These are phyloP conservation scores for Brachyalestes nurse DNA, from an alignment of 2,797 vertebrate species.

Conservation along the genomic window DNA sequence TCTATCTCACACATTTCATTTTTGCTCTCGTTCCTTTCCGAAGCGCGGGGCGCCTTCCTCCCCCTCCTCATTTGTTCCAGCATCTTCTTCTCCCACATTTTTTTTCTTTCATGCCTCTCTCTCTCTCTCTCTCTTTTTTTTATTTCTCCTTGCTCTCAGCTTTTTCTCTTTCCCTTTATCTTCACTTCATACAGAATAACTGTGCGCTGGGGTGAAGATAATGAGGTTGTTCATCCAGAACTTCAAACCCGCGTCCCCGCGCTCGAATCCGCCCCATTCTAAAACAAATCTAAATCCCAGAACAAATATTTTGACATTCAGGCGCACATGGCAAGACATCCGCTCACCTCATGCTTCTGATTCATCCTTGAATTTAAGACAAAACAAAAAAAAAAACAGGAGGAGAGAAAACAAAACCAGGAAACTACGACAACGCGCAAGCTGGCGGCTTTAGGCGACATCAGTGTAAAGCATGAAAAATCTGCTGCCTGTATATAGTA, in stretches of 20 bases:
- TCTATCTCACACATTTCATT: conserved; percentile 70
- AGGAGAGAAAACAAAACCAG: neutral
- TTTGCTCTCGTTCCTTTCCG: conserved; percentile 48
- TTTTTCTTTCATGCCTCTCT: conserved; percentile 50
- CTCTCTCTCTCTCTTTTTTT: neutral
- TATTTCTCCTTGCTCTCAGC: conserved; percentile 69
- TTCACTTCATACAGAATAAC: conserved; percentile 82
- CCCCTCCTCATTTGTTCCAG: conserved; percentile 73
- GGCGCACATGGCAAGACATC: conserved; percentile 67
- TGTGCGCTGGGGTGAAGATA: conserved; percentile 77
- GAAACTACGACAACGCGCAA: neutral
- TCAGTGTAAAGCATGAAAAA: neutral
- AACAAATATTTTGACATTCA: conserved; percentile 82
- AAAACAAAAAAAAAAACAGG: conserved; percentile 36
- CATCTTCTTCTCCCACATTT: conserved; percentile 54
- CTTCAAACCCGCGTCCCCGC: conserved; percentile 74
- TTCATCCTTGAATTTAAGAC: conserved; percentile 56
- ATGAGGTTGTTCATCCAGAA: conserved; percentile 82
- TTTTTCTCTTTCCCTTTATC: conserved; percentile 77
- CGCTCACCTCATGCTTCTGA: conserved; percentile 58
- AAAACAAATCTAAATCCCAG: conserved; percentile 73
- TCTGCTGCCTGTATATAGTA: neutral
- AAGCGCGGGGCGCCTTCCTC: conserved; percentile 67
- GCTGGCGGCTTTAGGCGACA: neutral
- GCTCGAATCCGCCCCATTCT: conserved; percentile 69